Evolutionary conservation across 2,113 vertebrate species (phyloP), one percentile per base, ranked within the genome.

Genomic region (Odocoileus virginianus): DNA sequence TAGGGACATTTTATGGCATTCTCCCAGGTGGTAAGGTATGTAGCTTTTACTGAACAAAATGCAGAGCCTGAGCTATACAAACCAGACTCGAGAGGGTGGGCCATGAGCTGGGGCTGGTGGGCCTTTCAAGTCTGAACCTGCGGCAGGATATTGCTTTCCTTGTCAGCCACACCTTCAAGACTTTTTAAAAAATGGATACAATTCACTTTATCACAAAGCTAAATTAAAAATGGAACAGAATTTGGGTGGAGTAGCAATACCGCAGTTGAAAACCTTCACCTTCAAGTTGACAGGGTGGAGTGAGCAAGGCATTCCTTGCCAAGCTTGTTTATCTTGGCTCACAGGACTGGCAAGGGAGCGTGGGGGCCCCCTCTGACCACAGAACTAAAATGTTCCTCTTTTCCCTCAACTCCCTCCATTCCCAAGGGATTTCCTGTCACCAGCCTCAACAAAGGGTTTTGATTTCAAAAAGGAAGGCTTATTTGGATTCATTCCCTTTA

Each of bases 121-220:
- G 36, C 28, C 86, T 92, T 97, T 79, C 91, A 55, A 58, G 74
- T 87, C 60, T 94, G 88, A 97, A 57, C 82, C 95, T 79, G 67
- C 45, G 58, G 87, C 97, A 97, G 97, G 96, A 93, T 97, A 95
- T 90, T 92, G 64, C 93, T 98, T 97, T 98, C 81, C 85, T 89
- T 79, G 95, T 96, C 89, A 94, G 91, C 96, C 96, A 97, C 97
- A 97, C 96, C 97, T 97, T 98, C 43, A 47, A 85, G 78, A 88
- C 47, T 28, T 95, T 97, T 79, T 17, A 0, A 27, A 43, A 76
- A 98, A 94, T 91, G 95, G 60, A 87, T 50, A 97, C 91, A 97
- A 97, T 97, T 54, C 60, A 85, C 90, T 97, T 98, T 97, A 98
- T 98, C 98, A 96, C 94, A 97, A 97, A 97, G 84, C 93, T 98